Evolutionary conservation across 2,113 vertebrate genomes (phyloP).

Genomic region (Microtus ochrogaster): DNA sequence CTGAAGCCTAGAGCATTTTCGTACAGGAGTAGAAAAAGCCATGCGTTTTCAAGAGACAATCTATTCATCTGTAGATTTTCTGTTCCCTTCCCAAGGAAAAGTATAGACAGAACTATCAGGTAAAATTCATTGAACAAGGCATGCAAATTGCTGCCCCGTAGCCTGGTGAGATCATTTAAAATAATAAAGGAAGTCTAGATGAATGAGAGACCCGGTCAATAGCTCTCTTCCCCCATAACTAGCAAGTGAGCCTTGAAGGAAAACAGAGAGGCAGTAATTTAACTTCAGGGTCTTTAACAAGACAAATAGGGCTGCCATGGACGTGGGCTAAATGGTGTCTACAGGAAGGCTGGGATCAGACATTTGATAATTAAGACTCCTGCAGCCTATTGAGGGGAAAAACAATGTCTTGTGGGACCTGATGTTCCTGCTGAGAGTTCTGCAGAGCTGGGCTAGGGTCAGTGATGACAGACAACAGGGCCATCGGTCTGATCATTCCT

Average conservation of each 20-base stretch:
- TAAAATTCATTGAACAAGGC: constrained; percentile 86
- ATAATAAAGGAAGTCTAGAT: constrained; percentile 85
- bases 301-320: constrained; percentile 78
- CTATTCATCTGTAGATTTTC: constrained; percentile 76
- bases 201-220: constrained; percentile 87
- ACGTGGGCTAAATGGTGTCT: constrained; percentile 64
- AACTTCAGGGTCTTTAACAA: constrained; percentile 79
- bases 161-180: constrained; percentile 84
- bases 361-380: constrained; percentile 63
- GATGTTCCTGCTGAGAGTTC: background rate
- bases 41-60: constrained; percentile 72
- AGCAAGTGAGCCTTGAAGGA: constrained; percentile 79
- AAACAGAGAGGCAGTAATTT: constrained; percentile 79
- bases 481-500: background rate
- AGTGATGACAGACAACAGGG: background rate
- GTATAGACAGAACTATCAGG: constrained; percentile 81
- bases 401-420: background rate
- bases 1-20: constrained; percentile 74
- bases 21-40: constrained; percentile 74
- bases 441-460: background rate
- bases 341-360: constrained; percentile 66
- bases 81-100: constrained; percentile 82
- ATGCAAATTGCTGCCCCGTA: constrained; percentile 85
- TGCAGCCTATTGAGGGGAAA: background rate
- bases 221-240: constrained; percentile 84